Percentiles rank a stretch among this genome's conserved stretches.
Conservation (phyloP, 1,140 invertebrate genomes). For the Bombus difficillimus region DNA sequence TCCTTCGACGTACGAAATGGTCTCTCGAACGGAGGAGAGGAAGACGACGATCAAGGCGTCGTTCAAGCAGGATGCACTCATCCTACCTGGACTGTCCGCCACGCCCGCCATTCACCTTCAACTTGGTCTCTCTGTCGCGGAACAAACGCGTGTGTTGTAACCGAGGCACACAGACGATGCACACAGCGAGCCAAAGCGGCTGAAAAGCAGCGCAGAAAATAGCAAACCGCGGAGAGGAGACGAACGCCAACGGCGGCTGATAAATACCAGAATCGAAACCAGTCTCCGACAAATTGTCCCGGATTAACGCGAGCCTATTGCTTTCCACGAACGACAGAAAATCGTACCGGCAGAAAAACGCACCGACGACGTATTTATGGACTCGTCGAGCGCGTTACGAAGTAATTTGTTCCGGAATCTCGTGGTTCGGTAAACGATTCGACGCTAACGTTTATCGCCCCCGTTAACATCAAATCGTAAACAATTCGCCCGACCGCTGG, state of each 20-base stretch:
- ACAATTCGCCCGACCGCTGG: not conserved
- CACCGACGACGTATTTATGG: conserved; percentile 28
- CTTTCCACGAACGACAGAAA: conserved; percentile 48
- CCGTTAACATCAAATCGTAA: not conserved
- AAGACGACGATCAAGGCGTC: conserved; percentile 72
- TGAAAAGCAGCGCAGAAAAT: conserved; percentile 40
- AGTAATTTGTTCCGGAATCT: conserved; percentile 38
- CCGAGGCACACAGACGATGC: conserved; percentile 4
- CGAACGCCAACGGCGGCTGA: conserved; percentile 22
- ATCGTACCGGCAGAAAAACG: conserved; percentile 17
- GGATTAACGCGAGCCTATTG: conserved; percentile 26
- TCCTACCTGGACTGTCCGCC: conserved; percentile 67
- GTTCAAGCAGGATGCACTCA: conserved; percentile 75
- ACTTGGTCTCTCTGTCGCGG: conserved; percentile 70
- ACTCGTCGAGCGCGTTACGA: conserved; percentile 29
- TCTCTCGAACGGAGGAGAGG: conserved; percentile 58
- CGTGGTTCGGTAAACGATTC: not conserved
- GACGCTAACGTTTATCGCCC: not conserved
- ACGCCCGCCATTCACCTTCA: conserved; percentile 80
- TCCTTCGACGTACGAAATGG: conserved; percentile 34
- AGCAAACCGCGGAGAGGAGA: conserved; percentile 20
- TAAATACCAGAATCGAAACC: conserved; percentile 68
- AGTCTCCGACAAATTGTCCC: conserved; percentile 66
- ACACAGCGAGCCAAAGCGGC: not conserved
- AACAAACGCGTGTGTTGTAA: conserved; percentile 46